These are phyloP conservation scores for Triops longicaudatus DNA, from an alignment of 1,140 invertebrate genomes.

Conservation along the genomic window DNA sequence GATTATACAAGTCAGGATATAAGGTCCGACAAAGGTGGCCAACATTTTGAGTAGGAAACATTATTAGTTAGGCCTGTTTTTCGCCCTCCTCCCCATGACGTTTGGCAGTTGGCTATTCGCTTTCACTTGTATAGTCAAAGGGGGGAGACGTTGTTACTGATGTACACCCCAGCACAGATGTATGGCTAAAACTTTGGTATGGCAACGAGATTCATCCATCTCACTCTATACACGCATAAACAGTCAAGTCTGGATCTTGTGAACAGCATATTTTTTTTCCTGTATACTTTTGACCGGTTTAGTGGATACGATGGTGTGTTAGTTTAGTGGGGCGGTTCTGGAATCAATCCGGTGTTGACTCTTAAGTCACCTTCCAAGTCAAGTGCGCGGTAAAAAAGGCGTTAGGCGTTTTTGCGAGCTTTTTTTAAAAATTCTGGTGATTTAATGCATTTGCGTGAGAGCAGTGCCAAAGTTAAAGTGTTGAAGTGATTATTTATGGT, in stretches of 20 bases:
- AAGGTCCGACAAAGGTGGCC: background rate
- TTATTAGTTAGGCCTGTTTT: constrained; percentile 4
- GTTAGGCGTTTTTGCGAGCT: background rate
- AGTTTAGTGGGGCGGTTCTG: background rate
- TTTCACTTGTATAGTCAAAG: background rate
- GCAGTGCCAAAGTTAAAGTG: background rate
- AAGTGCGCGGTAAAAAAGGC: background rate
- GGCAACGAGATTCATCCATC: background rate
- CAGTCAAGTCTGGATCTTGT: background rate
- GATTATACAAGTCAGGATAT: background rate
- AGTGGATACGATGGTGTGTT: background rate
- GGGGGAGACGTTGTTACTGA: background rate
- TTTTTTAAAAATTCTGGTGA: background rate
- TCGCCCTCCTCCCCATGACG: background rate
- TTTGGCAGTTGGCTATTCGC: background rate
- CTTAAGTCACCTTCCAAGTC: background rate
- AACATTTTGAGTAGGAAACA: background rate
- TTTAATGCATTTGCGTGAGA: background rate
- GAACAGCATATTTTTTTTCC: background rate
- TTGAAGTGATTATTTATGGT: background rate
- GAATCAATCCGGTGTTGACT: too few species aligned
- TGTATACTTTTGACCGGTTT: background rate
- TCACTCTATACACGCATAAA: background rate
- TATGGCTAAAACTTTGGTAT: background rate
- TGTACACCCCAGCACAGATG: background rate